Base-by-base conservation (phyloP, 2,888 invertebrate species). In the Cerastis rubricosa region DNA sequence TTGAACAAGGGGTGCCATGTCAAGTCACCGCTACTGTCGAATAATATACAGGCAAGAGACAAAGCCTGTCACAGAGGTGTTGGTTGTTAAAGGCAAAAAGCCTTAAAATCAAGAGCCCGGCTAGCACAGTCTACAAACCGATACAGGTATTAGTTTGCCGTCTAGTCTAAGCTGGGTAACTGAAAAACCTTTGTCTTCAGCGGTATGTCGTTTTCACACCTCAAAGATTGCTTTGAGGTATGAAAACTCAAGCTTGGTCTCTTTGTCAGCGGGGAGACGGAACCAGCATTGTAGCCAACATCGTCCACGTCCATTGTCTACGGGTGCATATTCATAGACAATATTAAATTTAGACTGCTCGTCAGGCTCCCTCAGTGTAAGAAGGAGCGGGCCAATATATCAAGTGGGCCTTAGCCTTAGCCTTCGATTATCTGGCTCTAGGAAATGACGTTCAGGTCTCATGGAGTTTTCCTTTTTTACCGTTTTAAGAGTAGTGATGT, bases 21-120 rank as follows among this genome's bases (percentile, higher is more conserved):
- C 19, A 59, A 4, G 14, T 45, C 12, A 40, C 35, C 25, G 12
- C 17, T 14, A 22, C 57, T 22, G 25, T 17, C 3, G n/a, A 17
- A 43, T 59, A 22, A 43, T 35, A 51, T 78, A 25, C 19, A 11
- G 17, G 22, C 29, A n/a, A 22, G 14, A 69, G 43, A 22, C 7
- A 35, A 29, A n/a, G 7, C 35, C 14, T 14, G 43, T 19, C 45
- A 61, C 78, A 70, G 51, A 71, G 79, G 78, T 77, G 59, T 63
- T 35, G 17, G 71, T 25, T 70, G 61, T 29, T 61, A 78, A 77
- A 78, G 61, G 25, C 45, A 17, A 22, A 69, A 25, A 59, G 7
- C 25, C 57, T 35, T 9, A 35, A 59, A 70, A 70, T 19, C 43
- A 61, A 45, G 43, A 35, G 59, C 71, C 69, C 61, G 22, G 43